These are phyloP conservation scores for Pungitius pungitius DNA, from an alignment of 2,113 vertebrate genomes.

Conservation along the genomic window DNA sequence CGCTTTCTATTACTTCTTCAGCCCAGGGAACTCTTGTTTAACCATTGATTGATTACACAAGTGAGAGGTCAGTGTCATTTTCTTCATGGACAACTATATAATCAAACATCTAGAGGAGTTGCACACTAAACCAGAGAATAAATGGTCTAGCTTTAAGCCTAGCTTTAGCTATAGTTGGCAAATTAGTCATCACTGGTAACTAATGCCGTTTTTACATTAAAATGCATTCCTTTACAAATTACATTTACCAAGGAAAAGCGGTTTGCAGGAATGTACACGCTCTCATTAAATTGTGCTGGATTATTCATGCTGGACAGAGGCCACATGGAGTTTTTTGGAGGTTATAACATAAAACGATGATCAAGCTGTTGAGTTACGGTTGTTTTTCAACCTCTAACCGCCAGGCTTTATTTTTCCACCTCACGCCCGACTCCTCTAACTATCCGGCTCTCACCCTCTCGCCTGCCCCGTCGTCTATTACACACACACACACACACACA, in stretches of 20 bases:
- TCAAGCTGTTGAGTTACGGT: conserved; percentile 8
- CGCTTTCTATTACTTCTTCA: too few species aligned
- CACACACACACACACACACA: conserved; percentile 19
- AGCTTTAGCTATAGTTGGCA: too few species aligned
- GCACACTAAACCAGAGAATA: too few species aligned
- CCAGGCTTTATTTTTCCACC: conserved; percentile 4
- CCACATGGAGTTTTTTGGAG: background rate
- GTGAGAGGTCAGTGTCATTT: too few species aligned
- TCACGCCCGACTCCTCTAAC: conserved; percentile 12
- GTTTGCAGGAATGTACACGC: background rate
- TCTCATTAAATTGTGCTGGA: background rate
- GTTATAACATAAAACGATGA: background rate
- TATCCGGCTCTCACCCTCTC: conserved; percentile 12
- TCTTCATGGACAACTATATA: too few species aligned
- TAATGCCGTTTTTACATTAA: too few species aligned
- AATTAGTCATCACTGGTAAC: too few species aligned
- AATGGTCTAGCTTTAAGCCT: too few species aligned
- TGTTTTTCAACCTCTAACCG: background rate
- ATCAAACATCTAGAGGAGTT: too few species aligned
- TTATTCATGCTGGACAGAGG: background rate
- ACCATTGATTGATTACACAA: too few species aligned
- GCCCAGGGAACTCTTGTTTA: too few species aligned
- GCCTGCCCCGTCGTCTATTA: background rate
- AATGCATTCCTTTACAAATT: too few species aligned
- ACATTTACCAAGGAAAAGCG: background rate